These are phyloP conservation scores for Balearica regulorum DNA, from an alignment of 2,797 vertebrate species.

Conservation along the genomic window DNA sequence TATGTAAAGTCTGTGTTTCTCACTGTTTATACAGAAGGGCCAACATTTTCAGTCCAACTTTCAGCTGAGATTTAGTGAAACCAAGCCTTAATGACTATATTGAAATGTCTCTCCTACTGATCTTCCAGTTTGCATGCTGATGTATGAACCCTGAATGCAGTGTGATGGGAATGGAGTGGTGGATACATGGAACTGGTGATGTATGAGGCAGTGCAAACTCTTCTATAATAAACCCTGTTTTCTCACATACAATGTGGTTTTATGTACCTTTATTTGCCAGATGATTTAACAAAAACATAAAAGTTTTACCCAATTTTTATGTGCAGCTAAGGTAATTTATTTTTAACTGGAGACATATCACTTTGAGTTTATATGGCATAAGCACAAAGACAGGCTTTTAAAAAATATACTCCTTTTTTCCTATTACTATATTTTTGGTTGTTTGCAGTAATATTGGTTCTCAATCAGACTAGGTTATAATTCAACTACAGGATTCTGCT, in stretches of 20 bases:
- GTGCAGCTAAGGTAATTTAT: neutral
- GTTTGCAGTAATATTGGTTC: neutral
- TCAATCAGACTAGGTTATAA: neutral
- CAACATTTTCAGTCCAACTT: neutral
- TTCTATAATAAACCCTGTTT: neutral
- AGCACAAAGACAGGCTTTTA: neutral
- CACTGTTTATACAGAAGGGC: neutral
- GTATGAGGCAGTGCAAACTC: neutral
- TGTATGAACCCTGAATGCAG: neutral
- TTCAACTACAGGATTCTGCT: neutral
- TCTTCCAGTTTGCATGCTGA: neutral
- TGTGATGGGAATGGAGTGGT: neutral
- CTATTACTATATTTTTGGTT: neutral
- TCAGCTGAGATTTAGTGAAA: neutral
- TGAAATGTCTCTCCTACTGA: neutral
- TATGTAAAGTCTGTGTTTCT: neutral
- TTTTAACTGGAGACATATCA: neutral
- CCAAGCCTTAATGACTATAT: neutral
- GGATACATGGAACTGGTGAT: neutral
- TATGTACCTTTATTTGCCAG: neutral
- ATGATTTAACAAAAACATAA: neutral
- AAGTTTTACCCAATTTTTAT: neutral
- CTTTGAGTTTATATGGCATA: neutral
- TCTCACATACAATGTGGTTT: neutral
- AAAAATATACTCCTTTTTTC: neutral